Percentiles rank a stretch among this genome's conserved stretches.
Conservation (phyloP, 2,888 invertebrate genomes). For the Malthinus seriepunctatus region DNA sequence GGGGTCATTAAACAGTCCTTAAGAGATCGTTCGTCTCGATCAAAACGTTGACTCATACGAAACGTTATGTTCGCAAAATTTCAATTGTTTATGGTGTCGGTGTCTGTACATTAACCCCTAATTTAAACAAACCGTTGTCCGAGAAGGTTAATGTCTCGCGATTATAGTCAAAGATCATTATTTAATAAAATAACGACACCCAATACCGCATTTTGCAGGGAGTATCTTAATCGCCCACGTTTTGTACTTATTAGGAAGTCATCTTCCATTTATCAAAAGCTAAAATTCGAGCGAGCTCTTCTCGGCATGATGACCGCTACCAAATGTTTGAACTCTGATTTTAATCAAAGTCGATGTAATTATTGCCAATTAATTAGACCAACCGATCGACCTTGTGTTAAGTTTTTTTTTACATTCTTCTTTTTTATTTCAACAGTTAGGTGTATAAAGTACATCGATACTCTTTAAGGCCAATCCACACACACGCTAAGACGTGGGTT, state of each 20-base stretch:
- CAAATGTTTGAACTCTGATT: not conserved
- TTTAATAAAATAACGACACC: constrained; percentile 21
- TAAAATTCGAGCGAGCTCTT: too few species aligned
- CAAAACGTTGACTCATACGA: too few species aligned
- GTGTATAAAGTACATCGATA: not conserved
- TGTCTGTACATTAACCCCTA: constrained; percentile 6
- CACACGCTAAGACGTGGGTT: not conserved
- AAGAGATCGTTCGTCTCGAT: not conserved
- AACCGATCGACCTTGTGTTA: not conserved
- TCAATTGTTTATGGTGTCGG: not conserved
- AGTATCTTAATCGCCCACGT: constrained; percentile 21
- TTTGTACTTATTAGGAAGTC: constrained; percentile 23
- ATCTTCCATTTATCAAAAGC: constrained; percentile 3
- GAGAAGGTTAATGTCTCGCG: constrained; percentile 26
- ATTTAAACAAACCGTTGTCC: constrained; percentile 13
- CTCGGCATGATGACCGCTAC: too few species aligned
- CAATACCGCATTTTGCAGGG: constrained; percentile 13
- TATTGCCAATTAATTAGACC: not conserved
- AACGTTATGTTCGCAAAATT: too few species aligned
- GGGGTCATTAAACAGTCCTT: not conserved
- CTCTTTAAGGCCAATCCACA: not conserved
- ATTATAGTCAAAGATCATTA: constrained; percentile 16
- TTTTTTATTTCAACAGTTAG: constrained; percentile 5
- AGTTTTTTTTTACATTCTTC: constrained; percentile 1
- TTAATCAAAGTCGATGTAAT: not conserved